phyloP scores from a whole-genome alignment of 2,888 invertebrate species.

The Dasypolia templi region DNA sequence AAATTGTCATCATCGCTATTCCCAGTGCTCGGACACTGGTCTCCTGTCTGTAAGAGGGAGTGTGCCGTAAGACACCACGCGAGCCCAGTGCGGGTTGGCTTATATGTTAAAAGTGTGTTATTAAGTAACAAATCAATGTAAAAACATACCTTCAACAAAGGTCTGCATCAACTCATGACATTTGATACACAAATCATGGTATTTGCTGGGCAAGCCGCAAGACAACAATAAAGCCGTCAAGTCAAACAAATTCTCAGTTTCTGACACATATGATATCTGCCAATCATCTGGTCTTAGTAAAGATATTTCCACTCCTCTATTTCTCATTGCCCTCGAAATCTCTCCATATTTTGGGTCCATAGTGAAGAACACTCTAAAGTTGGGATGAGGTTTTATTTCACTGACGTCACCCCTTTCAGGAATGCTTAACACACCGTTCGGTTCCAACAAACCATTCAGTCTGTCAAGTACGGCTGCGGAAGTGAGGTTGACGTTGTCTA shows the following conservation, averaged over 20 bases:
- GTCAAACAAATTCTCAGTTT: constrained; percentile 83
- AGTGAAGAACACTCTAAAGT: constrained; percentile 98
- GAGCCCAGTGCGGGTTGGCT: no score
- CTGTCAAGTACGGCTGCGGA: constrained; percentile 99
- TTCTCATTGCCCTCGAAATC: constrained; percentile 99
- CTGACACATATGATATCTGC: constrained; percentile 75
- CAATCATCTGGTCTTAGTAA: constrained; percentile 80
- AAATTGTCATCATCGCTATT: no score
- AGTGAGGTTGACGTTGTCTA: constrained; percentile 98
- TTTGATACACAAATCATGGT: constrained; percentile 80
- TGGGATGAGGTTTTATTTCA: constrained; percentile 95
- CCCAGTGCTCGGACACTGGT: no score
- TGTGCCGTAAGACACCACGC: no score
- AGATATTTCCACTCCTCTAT: constrained; percentile 97
- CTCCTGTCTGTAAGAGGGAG: no score
- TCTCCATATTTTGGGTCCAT: constrained; percentile 99
- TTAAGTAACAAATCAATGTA: neutral
- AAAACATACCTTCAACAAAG: constrained; percentile 84
- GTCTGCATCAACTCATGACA: constrained; percentile 85
- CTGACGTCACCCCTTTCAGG: constrained; percentile 97
- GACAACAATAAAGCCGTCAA: constrained; percentile 84
- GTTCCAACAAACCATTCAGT: constrained; percentile 98
- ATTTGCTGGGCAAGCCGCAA: constrained; percentile 81
- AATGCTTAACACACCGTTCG: constrained; percentile 96
- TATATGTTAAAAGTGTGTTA: neutral